These are phyloP conservation scores for Cheilosia pagana DNA, from an alignment of 2,888 invertebrate genomes.

Conservation along the genomic window DNA sequence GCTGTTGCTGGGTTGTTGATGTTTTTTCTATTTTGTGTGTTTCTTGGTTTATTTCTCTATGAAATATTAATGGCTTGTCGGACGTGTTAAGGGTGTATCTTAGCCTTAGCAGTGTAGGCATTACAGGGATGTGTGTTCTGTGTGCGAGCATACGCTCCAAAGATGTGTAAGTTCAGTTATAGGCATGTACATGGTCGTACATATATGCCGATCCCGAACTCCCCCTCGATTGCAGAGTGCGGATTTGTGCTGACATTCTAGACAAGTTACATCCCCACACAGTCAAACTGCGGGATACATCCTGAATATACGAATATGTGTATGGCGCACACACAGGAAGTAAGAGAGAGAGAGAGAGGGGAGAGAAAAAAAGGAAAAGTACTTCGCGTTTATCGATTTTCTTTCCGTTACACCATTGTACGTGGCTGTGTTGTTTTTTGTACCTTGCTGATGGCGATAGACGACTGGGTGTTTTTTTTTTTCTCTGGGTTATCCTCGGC, in stretches of 20 bases:
- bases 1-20: not conserved
- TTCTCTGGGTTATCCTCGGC: slow-evolving; percentile 5
- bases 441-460: slow-evolving; percentile 29
- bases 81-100: slow-evolving; percentile 51
- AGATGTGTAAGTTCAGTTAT: not conserved
- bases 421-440: not conserved
- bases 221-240: slow-evolving; percentile 13
- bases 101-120: slow-evolving; percentile 34
- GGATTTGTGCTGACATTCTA: slow-evolving; percentile 36
- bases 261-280: slow-evolving; percentile 30
- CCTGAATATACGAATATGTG: not conserved
- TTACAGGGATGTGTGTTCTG: not conserved
- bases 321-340: not conserved
- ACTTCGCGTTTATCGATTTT: slow-evolving; percentile 66
- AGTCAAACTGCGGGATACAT: slow-evolving; percentile 1
- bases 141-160: slow-evolving; percentile 7
- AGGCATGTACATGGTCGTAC: slow-evolving; percentile 25
- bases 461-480: slow-evolving; percentile 2
- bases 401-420: slow-evolving; percentile 54
- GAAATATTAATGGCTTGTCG: slow-evolving; percentile 64
- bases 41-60: slow-evolving; percentile 40
- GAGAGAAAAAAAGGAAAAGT: slow-evolving; percentile 46
- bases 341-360: not conserved
- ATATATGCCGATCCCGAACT: not conserved
- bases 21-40: slow-evolving; percentile 32